A percentile compares a stretch with the other conserved stretches of the same genome.
Evolutionary conservation across 1,140 invertebrate species (phyloP).

Genomic region (Mizuhopecten yessoensis): DNA sequence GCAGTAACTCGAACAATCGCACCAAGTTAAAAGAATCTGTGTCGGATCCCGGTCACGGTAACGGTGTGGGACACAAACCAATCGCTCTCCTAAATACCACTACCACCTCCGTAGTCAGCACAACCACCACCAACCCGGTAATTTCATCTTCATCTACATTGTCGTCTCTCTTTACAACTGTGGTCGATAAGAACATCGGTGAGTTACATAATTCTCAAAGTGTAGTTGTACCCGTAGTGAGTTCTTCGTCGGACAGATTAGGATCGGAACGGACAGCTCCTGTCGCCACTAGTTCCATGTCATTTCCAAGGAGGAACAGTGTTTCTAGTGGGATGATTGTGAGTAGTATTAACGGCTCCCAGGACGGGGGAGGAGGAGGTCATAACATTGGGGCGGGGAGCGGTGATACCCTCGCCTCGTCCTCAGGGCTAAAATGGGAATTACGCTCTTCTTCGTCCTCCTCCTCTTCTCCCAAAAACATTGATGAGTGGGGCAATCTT

Average conservation of each 20-base stretch:
- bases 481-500: conserved; percentile 12
- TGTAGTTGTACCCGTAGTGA: conserved; percentile 1
- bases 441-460: conserved; percentile 60
- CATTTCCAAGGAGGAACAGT: conserved; percentile 14
- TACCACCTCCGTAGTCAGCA: not conserved
- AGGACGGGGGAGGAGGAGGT: not conserved
- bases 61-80: not conserved
- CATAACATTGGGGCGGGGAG: conserved; percentile 4
- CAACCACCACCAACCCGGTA: not conserved
- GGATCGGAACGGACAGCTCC: conserved; percentile 21
- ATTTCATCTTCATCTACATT: conserved; percentile 37
- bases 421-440: conserved; percentile 64
- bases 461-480: not conserved
- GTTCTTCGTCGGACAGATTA: conserved; percentile 12
- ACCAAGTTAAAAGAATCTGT: conserved; percentile 20
- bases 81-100: not conserved
- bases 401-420: not conserved
- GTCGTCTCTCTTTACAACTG: not conserved
- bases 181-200: not conserved
- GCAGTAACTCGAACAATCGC: conserved; percentile 28
- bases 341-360: conserved; percentile 23
- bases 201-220: conserved; percentile 34
- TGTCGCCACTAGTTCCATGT: not conserved
- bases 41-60: not conserved
- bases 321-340: not conserved